Percentiles rank a stretch among this genome's conserved stretches.
Evolutionary conservation across 2,888 invertebrate genomes (phyloP).

Genomic region (Frankliniella fusca): DNA sequence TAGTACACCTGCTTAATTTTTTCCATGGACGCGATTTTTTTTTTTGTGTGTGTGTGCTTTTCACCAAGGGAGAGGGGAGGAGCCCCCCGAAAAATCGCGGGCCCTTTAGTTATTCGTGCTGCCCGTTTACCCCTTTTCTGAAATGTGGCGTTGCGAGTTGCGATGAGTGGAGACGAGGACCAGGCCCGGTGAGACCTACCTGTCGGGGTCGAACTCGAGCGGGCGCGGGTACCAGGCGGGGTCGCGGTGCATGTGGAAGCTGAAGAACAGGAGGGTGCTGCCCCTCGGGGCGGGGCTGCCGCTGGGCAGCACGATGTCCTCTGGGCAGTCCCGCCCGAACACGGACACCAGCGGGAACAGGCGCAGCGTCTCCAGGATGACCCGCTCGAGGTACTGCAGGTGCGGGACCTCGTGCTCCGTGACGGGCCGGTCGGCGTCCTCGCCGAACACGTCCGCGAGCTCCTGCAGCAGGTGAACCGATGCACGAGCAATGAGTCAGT

Average conservation of each 20-base stretch:
- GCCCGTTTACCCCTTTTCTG: no score
- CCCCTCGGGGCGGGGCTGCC: not conserved
- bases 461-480: not conserved
- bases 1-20: no score
- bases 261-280: not conserved
- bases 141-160: no score
- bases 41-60: no score
- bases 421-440: not conserved
- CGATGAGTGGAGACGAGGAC: no score
- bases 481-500: no score
- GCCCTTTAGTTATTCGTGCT: no score
- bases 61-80: no score
- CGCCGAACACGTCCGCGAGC: constrained; percentile 3
- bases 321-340: not conserved
- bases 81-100: no score
- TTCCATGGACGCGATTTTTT: no score
- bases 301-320: not conserved
- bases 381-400: constrained; percentile 6
- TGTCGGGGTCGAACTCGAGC: not conserved
- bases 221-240: not conserved
- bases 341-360: constrained; percentile 2
- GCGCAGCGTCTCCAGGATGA: constrained; percentile 21
- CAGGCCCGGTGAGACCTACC: not conserved
- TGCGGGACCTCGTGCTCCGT: not conserved
- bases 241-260: constrained; percentile 3